Percentiles rank a stretch among this genome's conserved stretches.
These are phyloP conservation scores for Tylochromis polylepis DNA, from an alignment of 2,113 vertebrate species.

Conservation along the genomic window DNA sequence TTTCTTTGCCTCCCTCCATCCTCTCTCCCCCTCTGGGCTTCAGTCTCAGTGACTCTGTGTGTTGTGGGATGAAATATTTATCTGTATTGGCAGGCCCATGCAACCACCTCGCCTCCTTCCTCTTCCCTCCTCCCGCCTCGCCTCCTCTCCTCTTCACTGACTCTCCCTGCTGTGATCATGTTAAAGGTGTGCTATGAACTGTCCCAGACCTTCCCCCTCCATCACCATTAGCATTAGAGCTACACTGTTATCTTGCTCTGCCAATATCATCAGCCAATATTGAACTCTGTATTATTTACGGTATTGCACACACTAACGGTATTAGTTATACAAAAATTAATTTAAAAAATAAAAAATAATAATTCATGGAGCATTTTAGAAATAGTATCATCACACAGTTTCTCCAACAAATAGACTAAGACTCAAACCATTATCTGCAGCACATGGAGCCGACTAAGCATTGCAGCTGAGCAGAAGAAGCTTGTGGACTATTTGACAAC, in stretches of 20 bases:
- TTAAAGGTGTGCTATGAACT: conserved; percentile 34
- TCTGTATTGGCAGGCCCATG: conserved; percentile 64
- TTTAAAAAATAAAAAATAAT: background rate
- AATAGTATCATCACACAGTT: background rate
- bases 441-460: background rate
- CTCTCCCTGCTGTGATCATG: conserved; percentile 47
- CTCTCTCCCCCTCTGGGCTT: conserved; percentile 37
- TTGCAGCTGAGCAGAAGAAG: background rate
- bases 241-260: background rate
- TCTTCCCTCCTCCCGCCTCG: background rate
- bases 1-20: background rate
- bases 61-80: conserved; percentile 67
- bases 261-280: background rate
- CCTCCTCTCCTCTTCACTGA: conserved; percentile 24
- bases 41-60: conserved; percentile 55
- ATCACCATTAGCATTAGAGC: background rate
- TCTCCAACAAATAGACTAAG: background rate
- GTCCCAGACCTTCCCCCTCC: background rate
- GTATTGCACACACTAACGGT: background rate
- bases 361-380: background rate
- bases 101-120: background rate
- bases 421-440: background rate
- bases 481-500: background rate
- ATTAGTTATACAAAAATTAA: background rate
- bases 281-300: background rate